phyloP scores from a whole-genome alignment of 2,113 vertebrate species.

The Thomomys bottae region DNA sequence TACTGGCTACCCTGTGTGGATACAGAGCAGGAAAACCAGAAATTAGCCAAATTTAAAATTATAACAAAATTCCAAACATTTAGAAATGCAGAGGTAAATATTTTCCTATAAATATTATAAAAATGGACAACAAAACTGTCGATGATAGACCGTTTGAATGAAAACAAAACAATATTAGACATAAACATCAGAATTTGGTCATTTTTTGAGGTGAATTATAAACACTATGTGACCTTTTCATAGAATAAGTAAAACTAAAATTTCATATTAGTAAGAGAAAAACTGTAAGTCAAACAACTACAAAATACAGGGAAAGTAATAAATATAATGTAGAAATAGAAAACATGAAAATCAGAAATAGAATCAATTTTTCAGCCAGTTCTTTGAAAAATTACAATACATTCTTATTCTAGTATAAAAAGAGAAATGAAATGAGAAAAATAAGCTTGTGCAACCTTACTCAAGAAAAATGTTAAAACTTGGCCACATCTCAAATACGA shows the following conservation, averaged over 20 bases:
- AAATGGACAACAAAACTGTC: background rate
- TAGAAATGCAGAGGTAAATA: background rate
- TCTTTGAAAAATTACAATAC: background rate
- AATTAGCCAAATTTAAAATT: constrained; percentile 18
- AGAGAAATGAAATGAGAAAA: background rate
- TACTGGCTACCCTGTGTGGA: background rate
- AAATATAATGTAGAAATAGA: background rate
- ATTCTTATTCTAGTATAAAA: background rate
- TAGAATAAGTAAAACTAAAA: background rate
- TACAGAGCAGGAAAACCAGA: constrained; percentile 15
- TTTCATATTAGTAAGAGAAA: background rate
- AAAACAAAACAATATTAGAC: constrained; percentile 19
- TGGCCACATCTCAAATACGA: background rate
- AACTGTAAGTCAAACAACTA: background rate
- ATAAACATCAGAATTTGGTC: constrained; percentile 5
- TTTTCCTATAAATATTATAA: background rate
- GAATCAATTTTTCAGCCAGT: background rate
- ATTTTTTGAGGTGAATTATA: background rate
- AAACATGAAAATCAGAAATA: background rate
- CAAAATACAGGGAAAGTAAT: background rate
- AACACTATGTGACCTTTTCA: background rate
- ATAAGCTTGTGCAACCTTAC: background rate
- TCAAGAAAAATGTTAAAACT: background rate
- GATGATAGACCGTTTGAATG: background rate
- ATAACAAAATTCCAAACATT: background rate